These are phyloP conservation scores for Dasysyrphus tricinctus DNA, from an alignment of 2,888 invertebrate genomes.

Conservation along the genomic window DNA sequence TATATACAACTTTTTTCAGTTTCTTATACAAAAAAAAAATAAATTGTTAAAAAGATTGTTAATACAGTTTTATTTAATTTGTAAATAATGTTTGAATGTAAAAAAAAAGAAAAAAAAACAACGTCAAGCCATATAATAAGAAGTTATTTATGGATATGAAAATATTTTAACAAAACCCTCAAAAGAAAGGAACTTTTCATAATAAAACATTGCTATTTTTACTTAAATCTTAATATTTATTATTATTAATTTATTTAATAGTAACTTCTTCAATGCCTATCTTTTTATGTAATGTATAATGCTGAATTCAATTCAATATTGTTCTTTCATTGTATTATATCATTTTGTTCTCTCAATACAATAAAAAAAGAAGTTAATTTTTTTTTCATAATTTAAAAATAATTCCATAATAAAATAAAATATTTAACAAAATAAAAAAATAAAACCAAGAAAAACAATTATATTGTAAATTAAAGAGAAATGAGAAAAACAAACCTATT, in stretches of 20 bases:
- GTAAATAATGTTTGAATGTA: constrained; percentile 67
- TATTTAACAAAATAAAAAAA: constrained; percentile 37
- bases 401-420: constrained; percentile 40
- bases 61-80: constrained; percentile 45
- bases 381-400: constrained; percentile 43
- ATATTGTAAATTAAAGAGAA: constrained; percentile 75
- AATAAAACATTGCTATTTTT: constrained; percentile 34
- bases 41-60: constrained; percentile 11
- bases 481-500: constrained; percentile 77
- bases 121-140: constrained; percentile 13
- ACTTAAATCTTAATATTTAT: constrained; percentile 11
- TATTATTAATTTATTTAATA: constrained; percentile 7
- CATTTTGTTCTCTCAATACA: background rate
- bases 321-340: constrained; percentile 26
- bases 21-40: background rate
- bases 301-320: constrained; percentile 37
- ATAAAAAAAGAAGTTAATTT: constrained; percentile 1
- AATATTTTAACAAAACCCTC: constrained; percentile 34
- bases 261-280: constrained; percentile 7
- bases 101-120: background rate
- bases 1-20: constrained; percentile 35
- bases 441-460: constrained; percentile 74
- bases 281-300: constrained; percentile 3
- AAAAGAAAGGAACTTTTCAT: constrained; percentile 24
- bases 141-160: constrained; percentile 15